Conservation (phyloP, 2,113 vertebrate species). For the Copsychus sechellarum region DNA sequence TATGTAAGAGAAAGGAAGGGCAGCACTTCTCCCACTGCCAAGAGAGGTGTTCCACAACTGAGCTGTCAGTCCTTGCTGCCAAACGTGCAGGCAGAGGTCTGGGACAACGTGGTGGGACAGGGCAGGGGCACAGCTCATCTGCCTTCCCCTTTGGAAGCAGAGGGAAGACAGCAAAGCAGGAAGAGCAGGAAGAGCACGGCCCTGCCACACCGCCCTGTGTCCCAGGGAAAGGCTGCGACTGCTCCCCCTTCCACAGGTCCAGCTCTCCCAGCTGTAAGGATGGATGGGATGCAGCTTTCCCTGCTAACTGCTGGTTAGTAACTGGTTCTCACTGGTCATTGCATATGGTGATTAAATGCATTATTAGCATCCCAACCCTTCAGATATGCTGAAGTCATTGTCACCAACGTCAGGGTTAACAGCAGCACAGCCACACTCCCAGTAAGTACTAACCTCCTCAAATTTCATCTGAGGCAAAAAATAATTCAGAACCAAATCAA, state of each 20-base stretch:
- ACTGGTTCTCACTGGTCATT: conserved; percentile 5
- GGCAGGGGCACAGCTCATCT: not conserved
- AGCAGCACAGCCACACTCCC: not conserved
- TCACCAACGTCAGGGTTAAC: not conserved
- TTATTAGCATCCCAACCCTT: not conserved
- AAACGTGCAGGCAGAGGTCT: fast-evolving
- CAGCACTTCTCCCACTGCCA: not conserved
- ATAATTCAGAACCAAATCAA: not conserved
- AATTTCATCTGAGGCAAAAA: not conserved
- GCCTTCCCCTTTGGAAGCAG: not conserved
- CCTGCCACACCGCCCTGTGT: fast-evolving
- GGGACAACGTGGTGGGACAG: not conserved
- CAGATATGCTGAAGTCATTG: not conserved
- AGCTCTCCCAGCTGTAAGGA: not conserved
- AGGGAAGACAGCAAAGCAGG: not conserved
- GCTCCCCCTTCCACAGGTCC: not conserved
- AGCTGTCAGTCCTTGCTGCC: not conserved
- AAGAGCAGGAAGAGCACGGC: not conserved
- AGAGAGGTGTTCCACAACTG: not conserved
- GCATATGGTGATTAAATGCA: not conserved
- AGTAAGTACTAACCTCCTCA: not conserved
- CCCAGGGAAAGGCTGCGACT: not conserved
- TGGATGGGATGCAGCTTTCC: not conserved
- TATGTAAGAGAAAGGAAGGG: not conserved
- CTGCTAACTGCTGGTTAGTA: not conserved